These are phyloP conservation scores for Atherinosoma microstoma DNA, from an alignment of 2,797 vertebrate genomes.

Conservation along the genomic window DNA sequence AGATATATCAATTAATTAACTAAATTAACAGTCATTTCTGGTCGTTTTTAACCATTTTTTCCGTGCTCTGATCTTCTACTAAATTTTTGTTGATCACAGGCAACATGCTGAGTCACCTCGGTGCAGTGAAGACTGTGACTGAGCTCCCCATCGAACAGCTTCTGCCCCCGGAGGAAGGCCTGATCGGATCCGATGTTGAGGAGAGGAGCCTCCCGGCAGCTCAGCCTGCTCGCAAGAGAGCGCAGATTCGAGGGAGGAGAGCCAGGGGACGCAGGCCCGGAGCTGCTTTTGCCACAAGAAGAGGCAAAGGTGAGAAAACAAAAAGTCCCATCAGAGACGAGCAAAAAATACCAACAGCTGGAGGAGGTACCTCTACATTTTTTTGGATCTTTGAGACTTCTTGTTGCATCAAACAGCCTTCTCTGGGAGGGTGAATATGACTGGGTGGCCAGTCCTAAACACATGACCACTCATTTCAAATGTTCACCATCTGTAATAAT, in stretches of 20 bases:
- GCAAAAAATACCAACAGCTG: too few relatives aligned
- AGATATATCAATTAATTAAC: neutral
- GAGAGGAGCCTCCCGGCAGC: conserved; percentile 39
- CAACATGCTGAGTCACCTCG: conserved; percentile 84
- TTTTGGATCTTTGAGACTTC: neutral
- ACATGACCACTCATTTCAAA: too few relatives aligned
- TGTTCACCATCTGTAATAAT: too few relatives aligned
- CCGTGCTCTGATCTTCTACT: neutral
- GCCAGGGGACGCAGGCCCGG: conserved; percentile 80
- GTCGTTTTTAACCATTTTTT: neutral
- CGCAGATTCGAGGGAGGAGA: conserved; percentile 85
- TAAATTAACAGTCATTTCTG: neutral
- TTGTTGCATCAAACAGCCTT: too few relatives aligned
- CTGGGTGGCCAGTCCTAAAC: too few relatives aligned
- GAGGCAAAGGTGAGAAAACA: conserved; percentile 70
- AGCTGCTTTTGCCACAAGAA: conserved; percentile 55
- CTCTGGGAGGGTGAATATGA: too few relatives aligned
- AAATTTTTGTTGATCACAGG: conserved; percentile 73
- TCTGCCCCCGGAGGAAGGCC: conserved; percentile 69
- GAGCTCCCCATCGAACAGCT: conserved; percentile 50
- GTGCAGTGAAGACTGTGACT: conserved; percentile 73
- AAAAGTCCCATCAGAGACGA: too few relatives aligned
- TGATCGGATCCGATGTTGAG: conserved; percentile 47
- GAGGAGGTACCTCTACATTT: neutral
- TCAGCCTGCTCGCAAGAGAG: conserved; percentile 80